Base-by-base conservation (phyloP, 1,140 invertebrate species). In the Gryon sp. region DNA sequence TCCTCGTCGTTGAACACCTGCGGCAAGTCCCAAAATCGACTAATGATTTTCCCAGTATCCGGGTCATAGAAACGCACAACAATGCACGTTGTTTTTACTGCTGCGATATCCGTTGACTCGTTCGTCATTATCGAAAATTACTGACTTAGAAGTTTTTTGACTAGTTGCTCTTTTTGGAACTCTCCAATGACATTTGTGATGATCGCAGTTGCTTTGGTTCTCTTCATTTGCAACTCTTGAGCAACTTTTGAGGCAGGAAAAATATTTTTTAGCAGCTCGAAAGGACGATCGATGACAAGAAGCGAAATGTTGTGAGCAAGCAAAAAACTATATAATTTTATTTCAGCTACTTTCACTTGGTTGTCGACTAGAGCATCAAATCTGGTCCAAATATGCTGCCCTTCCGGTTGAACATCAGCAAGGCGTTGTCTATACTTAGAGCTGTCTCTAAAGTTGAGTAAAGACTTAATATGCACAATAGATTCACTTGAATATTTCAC, bases 191-290 rank as follows among this genome's bases (percentile, higher is more conserved):
- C 76, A 12, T 73, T 73, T 24, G 53, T 48, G 0, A 72, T 66
- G 12, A 59, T 20, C 1, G 38, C 46, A 14, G 55, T 69, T 2
- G 38, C 40, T 66, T 79, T 76, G 18, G 70, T 80, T 46, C 76
- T 30, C 7, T 63, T 45, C 3, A 32, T 28, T 30, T 38, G 52
- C 1, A 79, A 32, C 7, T 46, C 22, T 28, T 79, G 32, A 0
- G 59, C 70, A 1, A 81, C 46, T 50, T 76, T 34, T 2, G 76
- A 77, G 62, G 79, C 73, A 2, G 28, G 52, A 34, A 70, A 77
- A 12, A 41, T 50, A 36, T 30, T 50, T 34, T 72, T 69, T 4
- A 77, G 16, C 9, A 79, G 9, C 1, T 38, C 26, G 20, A 24
- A 32, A 18, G 48, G 30, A 45, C 74, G 41, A 46, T 78, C 68